These are phyloP conservation scores for Trichechus manatus DNA, from an alignment of 2,113 vertebrate species.

Conservation along the genomic window DNA sequence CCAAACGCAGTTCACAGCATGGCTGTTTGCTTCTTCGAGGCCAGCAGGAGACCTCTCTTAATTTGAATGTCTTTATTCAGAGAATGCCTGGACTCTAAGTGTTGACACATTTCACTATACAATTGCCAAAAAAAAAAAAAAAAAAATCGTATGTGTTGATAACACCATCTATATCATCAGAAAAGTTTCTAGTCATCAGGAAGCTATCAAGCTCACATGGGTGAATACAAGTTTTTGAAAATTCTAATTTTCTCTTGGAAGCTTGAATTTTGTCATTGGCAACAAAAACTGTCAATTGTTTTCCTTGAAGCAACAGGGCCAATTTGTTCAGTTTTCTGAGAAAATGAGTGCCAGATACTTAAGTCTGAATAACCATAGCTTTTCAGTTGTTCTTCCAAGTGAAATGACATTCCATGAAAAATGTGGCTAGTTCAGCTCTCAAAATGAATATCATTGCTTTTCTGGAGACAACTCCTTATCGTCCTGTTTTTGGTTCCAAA, in stretches of 20 bases:
- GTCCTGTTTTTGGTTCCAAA: neutral
- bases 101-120: neutral
- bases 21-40: neutral
- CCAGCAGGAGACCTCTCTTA: neutral
- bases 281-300: neutral
- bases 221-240: neutral
- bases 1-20: too few relatives aligned
- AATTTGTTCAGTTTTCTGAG: neutral
- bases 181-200: neutral
- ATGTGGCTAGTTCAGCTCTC: too few relatives aligned
- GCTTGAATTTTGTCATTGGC: neutral
- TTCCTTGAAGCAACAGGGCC: neutral
- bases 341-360: too few relatives aligned
- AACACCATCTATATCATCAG: neutral
- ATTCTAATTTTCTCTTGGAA: neutral
- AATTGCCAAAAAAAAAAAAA: neutral
- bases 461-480: neutral
- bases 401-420: too few relatives aligned
- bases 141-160: neutral
- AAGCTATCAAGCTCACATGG: neutral
- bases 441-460: neutral
- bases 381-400: too few relatives aligned
- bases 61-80: neutral
- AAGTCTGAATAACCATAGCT: too few relatives aligned
- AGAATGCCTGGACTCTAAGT: neutral